Percentiles rank a stretch among this genome's conserved stretches.
Evolutionary conservation across 2,888 invertebrate genomes (phyloP).

Genomic region (Chrysolina americana): DNA sequence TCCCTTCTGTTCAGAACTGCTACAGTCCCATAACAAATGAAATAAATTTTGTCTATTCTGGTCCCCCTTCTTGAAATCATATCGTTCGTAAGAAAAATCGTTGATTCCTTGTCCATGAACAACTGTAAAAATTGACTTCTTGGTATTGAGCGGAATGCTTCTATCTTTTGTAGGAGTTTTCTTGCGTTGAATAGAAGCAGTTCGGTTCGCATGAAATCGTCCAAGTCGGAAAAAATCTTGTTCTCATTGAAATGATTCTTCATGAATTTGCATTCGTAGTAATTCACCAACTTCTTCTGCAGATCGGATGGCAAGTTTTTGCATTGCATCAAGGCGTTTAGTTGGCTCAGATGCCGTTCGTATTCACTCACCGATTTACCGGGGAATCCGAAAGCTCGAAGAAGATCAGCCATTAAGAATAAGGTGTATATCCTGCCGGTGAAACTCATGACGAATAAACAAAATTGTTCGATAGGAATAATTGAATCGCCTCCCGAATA

Average conservation of each 20-base stretch:
- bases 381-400: constrained; percentile 58
- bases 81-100: neutral
- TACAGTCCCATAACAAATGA: constrained; percentile 4
- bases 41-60: neutral
- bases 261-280: neutral
- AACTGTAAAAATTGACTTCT: neutral
- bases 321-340: constrained; percentile 71
- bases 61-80: neutral
- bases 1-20: neutral
- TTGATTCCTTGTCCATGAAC: neutral
- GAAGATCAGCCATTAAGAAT: constrained; percentile 54
- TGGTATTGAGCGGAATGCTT: neutral
- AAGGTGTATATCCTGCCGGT: constrained; percentile 58
- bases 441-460: constrained; percentile 51
- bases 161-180: neutral
- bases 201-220: neutral
- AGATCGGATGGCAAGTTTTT: constrained; percentile 71
- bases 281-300: constrained; percentile 67
- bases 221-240: neutral
- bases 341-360: constrained; percentile 70
- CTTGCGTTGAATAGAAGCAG: neutral
- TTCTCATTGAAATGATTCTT: neutral
- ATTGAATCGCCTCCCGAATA: constrained; percentile 10
- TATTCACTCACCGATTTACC: constrained; percentile 66
- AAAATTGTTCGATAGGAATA: constrained; percentile 51